Evolutionary conservation across 2,113 vertebrate species (phyloP).

Genomic region (Panthera tigris): DNA sequence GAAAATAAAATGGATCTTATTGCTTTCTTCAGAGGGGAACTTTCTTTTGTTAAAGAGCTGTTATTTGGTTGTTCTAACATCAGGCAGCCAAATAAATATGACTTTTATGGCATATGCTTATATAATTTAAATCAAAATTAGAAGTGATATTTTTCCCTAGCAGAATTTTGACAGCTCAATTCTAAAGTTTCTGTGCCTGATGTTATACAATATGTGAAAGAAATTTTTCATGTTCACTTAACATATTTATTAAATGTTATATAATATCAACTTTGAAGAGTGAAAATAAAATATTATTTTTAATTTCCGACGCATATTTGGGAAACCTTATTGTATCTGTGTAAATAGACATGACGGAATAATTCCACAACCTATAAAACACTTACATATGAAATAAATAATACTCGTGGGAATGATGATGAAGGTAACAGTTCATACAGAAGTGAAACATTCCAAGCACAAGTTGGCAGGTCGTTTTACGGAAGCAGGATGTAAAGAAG

Average conservation of each 20-base stretch:
- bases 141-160: slow-evolving; percentile 65
- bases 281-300: slow-evolving; percentile 52
- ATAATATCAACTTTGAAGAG: slow-evolving; percentile 54
- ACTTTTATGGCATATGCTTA: slow-evolving; percentile 46
- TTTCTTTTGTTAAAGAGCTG: slow-evolving; percentile 48
- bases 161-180: slow-evolving; percentile 71
- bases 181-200: slow-evolving; percentile 65
- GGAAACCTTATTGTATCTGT: neutral
- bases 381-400: neutral
- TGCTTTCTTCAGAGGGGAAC: slow-evolving; percentile 27
- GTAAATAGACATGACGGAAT: neutral
- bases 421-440: neutral
- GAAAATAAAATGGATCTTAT: slow-evolving; percentile 37
- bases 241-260: slow-evolving; percentile 78
- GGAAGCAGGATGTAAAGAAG: neutral
- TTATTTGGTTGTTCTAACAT: slow-evolving; percentile 41
- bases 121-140: slow-evolving; percentile 72
- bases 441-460: neutral
- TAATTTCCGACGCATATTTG: slow-evolving; percentile 30
- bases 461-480: neutral
- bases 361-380: neutral
- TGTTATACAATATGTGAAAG: slow-evolving; percentile 76
- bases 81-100: slow-evolving; percentile 61
- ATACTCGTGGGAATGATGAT: neutral
- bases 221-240: slow-evolving; percentile 71